These are phyloP conservation scores for Agrotis segetum DNA, from an alignment of 2,888 invertebrate genomes.

Conservation along the genomic window DNA sequence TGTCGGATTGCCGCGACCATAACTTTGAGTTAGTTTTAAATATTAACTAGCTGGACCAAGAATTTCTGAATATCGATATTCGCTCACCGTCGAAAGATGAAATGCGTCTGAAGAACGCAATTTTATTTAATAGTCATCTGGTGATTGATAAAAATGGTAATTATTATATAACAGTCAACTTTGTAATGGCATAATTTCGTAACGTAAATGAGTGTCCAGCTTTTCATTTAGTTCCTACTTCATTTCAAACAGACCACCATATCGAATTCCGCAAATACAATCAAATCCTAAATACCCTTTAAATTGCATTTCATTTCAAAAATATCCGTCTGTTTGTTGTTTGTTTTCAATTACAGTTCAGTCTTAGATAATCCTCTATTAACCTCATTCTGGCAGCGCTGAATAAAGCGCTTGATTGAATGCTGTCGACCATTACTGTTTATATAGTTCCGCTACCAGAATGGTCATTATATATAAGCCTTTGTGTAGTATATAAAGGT, in stretches of 20 bases:
- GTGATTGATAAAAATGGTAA: no score
- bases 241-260: not conserved
- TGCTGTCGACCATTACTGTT: conserved; percentile 39
- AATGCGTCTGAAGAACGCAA: no score
- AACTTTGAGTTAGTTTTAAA: no score
- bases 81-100: no score
- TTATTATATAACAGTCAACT: not conserved
- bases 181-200: not conserved
- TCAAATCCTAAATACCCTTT: not conserved
- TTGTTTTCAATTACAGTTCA: conserved; percentile 3
- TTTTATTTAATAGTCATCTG: no score
- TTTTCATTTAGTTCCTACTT: not conserved
- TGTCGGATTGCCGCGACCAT: not conserved
- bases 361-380: conserved; percentile 53
- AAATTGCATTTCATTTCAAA: conserved; percentile 1
- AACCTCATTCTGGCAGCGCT: conserved; percentile 33
- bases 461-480: conserved; percentile 36
- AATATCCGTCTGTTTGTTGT: conserved; percentile 1
- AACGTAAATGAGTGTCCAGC: not conserved
- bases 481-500: conserved; percentile 46
- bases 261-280: conserved; percentile 6
- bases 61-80: no score
- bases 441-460: conserved; percentile 33
- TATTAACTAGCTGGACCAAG: no score
- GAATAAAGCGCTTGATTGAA: conserved; percentile 46